Conservation (phyloP, 23 tunicate genomes). For the Styela plicata region DNA sequence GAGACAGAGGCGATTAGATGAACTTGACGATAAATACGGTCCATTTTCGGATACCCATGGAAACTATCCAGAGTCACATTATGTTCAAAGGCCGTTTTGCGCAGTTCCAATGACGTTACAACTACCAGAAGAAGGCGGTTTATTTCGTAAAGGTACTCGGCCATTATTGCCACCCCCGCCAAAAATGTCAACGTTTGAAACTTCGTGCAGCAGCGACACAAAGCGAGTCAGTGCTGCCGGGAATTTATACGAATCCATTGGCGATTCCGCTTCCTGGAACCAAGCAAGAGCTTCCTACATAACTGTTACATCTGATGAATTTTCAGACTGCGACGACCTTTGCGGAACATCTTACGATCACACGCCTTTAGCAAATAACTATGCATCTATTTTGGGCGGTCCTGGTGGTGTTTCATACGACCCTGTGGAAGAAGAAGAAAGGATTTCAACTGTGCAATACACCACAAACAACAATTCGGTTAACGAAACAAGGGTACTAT, state of each 20-base stretch:
- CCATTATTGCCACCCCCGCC: constrained; percentile 18
- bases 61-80: constrained; percentile 1
- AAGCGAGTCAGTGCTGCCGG: not conserved
- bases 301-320: constrained; percentile 25
- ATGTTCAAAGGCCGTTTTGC: not conserved
- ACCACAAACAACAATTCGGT: not conserved
- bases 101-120: not conserved
- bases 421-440: not conserved
- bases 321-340: constrained; percentile 16
- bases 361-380: not conserved
- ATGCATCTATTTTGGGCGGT: not conserved
- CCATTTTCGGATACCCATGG: not conserved
- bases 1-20: not conserved
- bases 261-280: not conserved
- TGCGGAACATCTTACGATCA: not conserved
- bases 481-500: not conserved
- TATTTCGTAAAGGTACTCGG: constrained; percentile 9
- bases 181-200: not conserved
- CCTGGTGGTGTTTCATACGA: not conserved
- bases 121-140: constrained; percentile 4
- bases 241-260: constrained; percentile 23
- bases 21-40: constrained; percentile 5
- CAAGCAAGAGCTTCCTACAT: constrained; percentile 12
- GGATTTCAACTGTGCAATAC: not conserved
- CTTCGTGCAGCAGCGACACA: not conserved